A percentile compares a stretch with the other conserved stretches of the same genome.
Conservation (phyloP, 2,113 vertebrate genomes). For the Uria aalge region DNA sequence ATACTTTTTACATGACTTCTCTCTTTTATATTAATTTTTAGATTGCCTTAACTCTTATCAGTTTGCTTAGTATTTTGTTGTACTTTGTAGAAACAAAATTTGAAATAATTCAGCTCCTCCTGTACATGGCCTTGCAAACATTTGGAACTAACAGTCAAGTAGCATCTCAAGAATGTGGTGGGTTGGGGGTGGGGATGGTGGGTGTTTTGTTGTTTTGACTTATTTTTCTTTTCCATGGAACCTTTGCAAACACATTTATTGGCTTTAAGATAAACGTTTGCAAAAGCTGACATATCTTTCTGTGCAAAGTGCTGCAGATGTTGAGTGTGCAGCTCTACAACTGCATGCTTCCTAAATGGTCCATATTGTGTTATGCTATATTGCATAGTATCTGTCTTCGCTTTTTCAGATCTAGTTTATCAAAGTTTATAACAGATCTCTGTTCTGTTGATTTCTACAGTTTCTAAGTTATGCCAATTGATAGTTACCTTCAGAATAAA, state of each 20-base stretch:
- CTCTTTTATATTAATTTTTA: neutral
- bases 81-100: neutral
- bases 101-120: neutral
- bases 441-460: neutral
- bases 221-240: neutral
- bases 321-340: neutral
- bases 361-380: neutral
- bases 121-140: neutral
- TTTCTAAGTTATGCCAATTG: neutral
- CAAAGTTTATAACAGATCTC: neutral
- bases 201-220: too few relatives aligned
- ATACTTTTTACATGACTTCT: neutral
- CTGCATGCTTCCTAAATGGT: neutral
- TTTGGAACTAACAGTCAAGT: neutral
- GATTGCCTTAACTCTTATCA: neutral
- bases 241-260: neutral
- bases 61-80: neutral
- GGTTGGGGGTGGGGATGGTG: too few relatives aligned
- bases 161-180: neutral
- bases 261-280: neutral
- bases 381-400: neutral
- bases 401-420: neutral
- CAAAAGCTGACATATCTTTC: neutral
- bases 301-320: neutral
- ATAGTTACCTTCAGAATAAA: neutral